Percentiles rank a stretch among this genome's conserved stretches.
Conservation (phyloP, 2,113 vertebrate species). For the Eira barbara region DNA sequence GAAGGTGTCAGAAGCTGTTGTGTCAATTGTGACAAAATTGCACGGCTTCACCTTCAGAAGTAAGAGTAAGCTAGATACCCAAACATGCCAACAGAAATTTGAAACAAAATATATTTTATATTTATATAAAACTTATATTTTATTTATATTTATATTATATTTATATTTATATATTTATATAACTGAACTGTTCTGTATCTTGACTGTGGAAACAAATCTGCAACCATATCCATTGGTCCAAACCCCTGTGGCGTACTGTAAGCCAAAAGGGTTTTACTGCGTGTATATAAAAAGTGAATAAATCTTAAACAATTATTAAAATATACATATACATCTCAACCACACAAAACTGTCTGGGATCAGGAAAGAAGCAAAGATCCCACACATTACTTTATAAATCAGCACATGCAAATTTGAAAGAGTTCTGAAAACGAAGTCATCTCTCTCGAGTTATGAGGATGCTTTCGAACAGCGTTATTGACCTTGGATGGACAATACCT, state of each 20-base stretch:
- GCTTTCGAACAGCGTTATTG: neutral
- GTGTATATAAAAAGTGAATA: neutral
- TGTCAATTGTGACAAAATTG: neutral
- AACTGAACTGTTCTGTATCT: neutral
- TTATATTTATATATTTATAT: too few species aligned
- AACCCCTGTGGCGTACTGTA: neutral
- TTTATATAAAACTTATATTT: too few species aligned
- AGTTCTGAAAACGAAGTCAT: neutral
- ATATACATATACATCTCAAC: neutral
- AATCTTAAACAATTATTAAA: neutral
- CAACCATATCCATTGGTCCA: neutral
- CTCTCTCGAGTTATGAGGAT: neutral
- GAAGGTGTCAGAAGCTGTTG: neutral
- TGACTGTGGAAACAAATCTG: neutral
- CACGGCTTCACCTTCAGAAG: neutral
- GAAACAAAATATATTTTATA: neutral
- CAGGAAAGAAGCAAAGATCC: neutral
- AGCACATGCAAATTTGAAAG: neutral
- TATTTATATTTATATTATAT: too few species aligned
- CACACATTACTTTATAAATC: neutral
- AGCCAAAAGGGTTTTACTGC: neutral
- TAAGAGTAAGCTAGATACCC: neutral
- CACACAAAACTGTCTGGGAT: neutral
- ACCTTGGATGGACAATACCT: neutral
- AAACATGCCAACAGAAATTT: neutral